phyloP scores from a whole-genome alignment of 2,888 invertebrate genomes.

The Allophyes oxyacanthae region DNA sequence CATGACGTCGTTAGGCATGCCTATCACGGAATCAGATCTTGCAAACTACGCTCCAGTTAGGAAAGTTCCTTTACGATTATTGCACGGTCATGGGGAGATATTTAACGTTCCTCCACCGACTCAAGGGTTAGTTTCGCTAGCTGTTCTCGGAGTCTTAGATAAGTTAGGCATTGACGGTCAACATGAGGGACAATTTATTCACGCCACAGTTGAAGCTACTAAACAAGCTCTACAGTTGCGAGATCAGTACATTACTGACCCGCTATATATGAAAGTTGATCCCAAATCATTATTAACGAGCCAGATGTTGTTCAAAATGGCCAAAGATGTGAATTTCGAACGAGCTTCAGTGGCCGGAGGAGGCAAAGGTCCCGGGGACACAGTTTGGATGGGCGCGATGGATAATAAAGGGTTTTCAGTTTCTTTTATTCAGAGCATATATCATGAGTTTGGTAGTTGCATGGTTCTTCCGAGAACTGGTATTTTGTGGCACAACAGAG shows the following conservation, averaged over 20 bases:
- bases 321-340: conserved; percentile 67
- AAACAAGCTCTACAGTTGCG: conserved; percentile 74
- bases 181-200: conserved; percentile 78
- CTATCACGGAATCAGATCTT: conserved; percentile 78
- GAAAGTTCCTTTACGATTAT: conserved; percentile 72
- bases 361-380: conserved; percentile 78
- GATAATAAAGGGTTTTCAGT: conserved; percentile 82
- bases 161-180: conserved; percentile 74
- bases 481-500: conserved; percentile 83
- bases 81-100: conserved; percentile 74
- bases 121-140: conserved; percentile 79
- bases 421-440: conserved; percentile 83
- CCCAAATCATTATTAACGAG: conserved; percentile 68
- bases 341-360: conserved; percentile 59
- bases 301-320: conserved; percentile 69
- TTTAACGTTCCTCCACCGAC: conserved; percentile 83
- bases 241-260: conserved; percentile 78
- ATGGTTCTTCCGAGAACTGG: conserved; percentile 80
- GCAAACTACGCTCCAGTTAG: conserved; percentile 72
- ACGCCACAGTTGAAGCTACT: conserved; percentile 78
- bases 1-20: conserved; percentile 72
- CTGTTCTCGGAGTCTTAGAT: conserved; percentile 78
- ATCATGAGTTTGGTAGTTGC: conserved; percentile 77
- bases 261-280: conserved; percentile 73
- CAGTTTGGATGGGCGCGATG: conserved; percentile 84